Percentiles rank a stretch among this genome's conserved stretches.
phyloP scores from a whole-genome alignment of 1,140 invertebrate species.

The Vanessa tameamea region DNA sequence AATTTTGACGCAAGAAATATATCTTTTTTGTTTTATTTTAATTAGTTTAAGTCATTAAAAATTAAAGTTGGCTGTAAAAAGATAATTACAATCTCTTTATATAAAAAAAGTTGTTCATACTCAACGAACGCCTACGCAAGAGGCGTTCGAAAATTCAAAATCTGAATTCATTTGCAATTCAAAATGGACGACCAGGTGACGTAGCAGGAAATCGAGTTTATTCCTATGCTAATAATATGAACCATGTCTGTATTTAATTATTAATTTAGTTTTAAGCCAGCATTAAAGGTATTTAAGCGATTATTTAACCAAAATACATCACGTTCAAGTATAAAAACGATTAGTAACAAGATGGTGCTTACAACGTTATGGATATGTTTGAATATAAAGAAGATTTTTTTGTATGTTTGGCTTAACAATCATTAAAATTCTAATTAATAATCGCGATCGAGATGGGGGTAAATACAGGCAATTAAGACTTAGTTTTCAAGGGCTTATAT shows the following conservation, averaged over 20 bases:
- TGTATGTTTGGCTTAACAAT: no score
- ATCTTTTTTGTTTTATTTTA: no score
- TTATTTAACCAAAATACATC: not conserved
- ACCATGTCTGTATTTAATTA: constrained; percentile 43
- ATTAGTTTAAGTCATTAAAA: not conserved
- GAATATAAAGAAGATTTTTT: no score
- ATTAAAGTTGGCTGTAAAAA: not conserved
- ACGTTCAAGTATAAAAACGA: not conserved
- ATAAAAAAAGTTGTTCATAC: constrained; percentile 36
- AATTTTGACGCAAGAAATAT: no score
- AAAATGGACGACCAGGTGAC: constrained; percentile 64
- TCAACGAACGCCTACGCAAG: constrained; percentile 59
- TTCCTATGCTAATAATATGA: constrained; percentile 56
- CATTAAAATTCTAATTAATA: no score
- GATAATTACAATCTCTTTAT: constrained; percentile 25
- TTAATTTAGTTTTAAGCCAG: constrained; percentile 33
- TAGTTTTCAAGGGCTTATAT: no score
- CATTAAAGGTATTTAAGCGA: constrained; percentile 8
- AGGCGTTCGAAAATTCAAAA: constrained; percentile 71
- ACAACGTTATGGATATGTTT: no score
- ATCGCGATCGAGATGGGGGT: no score
- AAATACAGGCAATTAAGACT: no score
- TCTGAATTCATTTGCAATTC: constrained; percentile 73
- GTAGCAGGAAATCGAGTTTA: constrained; percentile 69
- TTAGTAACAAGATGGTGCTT: no score